Percentiles rank a stretch among this genome's conserved stretches.
Conservation (phyloP, 92 coral and sea anemone genomes). For the Palythoa grandiflora region DNA sequence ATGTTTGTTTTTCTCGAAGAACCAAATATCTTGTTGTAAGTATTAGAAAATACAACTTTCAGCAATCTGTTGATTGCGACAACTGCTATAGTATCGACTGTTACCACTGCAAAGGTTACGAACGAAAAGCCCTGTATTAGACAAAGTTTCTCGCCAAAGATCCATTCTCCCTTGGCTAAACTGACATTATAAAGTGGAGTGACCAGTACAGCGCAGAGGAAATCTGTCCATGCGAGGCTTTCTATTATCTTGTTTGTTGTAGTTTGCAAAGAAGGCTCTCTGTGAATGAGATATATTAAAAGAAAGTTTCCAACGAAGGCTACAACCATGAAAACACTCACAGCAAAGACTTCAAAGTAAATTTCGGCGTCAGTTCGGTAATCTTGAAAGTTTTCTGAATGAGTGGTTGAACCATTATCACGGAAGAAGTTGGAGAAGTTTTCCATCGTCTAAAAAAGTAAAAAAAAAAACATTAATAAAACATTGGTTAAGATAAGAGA, state of each 20-base stretch:
- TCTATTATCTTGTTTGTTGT: conserved; percentile 38
- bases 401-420: not conserved
- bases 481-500: too few species aligned
- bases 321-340: not conserved
- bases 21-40: conserved; percentile 10
- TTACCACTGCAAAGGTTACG: conserved; percentile 26
- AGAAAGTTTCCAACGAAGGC: conserved; percentile 44
- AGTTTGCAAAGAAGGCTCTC: conserved; percentile 14
- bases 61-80: conserved; percentile 35
- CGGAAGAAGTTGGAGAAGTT: not conserved
- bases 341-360: conserved; percentile 20
- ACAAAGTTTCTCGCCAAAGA: conserved; percentile 9
- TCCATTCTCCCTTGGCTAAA: conserved; percentile 33
- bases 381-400: conserved; percentile 22
- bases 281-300: conserved; percentile 30
- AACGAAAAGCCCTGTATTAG: conserved; percentile 17
- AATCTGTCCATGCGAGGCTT: conserved; percentile 38
- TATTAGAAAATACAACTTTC: conserved; percentile 30
- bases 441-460: conserved; percentile 1
- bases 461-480: not conserved
- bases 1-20: conserved; percentile 24
- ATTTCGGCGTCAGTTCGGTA: conserved; percentile 18
- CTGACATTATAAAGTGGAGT: conserved; percentile 16
- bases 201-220: conserved; percentile 5
- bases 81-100: conserved; percentile 32